These are phyloP conservation scores for Hypomecis punctinalis DNA, from an alignment of 2,888 invertebrate species.

Conservation along the genomic window DNA sequence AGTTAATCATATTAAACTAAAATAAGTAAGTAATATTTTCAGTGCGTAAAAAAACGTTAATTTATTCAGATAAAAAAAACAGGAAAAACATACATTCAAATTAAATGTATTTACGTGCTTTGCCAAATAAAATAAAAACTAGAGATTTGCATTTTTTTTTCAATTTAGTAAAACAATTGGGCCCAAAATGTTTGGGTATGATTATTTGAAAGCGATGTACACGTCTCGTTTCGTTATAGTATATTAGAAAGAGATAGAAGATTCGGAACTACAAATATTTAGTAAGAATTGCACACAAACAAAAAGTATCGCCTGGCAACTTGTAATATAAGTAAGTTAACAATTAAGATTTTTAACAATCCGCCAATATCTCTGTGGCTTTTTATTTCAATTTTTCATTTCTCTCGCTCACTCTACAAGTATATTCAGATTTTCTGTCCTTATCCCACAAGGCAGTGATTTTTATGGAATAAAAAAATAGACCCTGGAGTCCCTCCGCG, in stretches of 20 bases:
- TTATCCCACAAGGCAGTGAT: too few relatives aligned
- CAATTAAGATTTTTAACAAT: constrained; percentile 27
- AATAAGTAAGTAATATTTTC: neutral
- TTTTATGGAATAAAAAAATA: too few relatives aligned
- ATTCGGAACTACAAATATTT: neutral
- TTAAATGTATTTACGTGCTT: too few relatives aligned
- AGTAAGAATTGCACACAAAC: neutral
- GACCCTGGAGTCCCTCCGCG: too few relatives aligned
- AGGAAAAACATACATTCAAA: neutral
- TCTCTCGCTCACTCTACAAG: too few relatives aligned
- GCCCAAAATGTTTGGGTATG: too few relatives aligned
- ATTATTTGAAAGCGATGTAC: too few relatives aligned
- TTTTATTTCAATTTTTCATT: neutral
- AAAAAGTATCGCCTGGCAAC: constrained; percentile 25
- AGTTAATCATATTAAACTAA: neutral
- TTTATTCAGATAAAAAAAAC: neutral
- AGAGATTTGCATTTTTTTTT: too few relatives aligned
- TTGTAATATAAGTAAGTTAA: constrained; percentile 29
- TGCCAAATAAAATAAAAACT: too few relatives aligned
- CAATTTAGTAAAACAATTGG: too few relatives aligned
- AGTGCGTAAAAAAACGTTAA: neutral
- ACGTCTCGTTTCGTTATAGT: neutral
- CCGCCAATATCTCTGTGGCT: neutral
- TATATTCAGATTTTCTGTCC: too few relatives aligned
- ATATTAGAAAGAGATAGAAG: neutral